Evolutionary conservation across 2,797 vertebrate species (phyloP).

Genomic region (Sebastes reedi): DNA sequence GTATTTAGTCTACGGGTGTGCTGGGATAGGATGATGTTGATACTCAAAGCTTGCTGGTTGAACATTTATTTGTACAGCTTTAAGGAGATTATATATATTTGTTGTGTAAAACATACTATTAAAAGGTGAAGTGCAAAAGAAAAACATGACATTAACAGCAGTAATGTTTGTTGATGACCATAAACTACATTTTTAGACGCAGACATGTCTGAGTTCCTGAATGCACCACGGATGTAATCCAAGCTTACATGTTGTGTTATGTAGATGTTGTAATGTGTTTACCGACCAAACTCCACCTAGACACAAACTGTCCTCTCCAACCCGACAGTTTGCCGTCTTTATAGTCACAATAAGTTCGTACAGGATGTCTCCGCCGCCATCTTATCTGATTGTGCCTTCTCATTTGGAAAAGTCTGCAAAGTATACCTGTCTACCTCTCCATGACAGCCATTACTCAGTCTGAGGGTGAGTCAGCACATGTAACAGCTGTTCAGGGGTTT

Average conservation of each 20-base stretch:
- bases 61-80: not conserved
- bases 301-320: not conserved
- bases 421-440: constrained; percentile 50
- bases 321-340: not conserved
- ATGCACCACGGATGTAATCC: not conserved
- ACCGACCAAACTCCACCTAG: not conserved
- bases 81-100: not conserved
- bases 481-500: constrained; percentile 53
- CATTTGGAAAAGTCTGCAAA: constrained; percentile 67
- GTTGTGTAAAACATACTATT: not conserved
- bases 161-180: not conserved
- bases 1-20: not conserved
- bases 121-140: not conserved
- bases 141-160: not conserved
- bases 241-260: not conserved
- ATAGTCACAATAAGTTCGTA: constrained; percentile 18
- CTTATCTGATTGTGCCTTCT: constrained; percentile 55
- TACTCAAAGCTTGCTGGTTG: not conserved
- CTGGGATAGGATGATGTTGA: not conserved
- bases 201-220: not conserved
- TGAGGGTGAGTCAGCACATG: constrained; percentile 51
- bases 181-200: not conserved
- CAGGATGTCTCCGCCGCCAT: constrained; percentile 8
- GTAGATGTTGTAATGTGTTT: constrained; percentile 12
- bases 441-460: constrained; percentile 52